Evolutionary conservation across 2,797 vertebrate genomes (phyloP).

Genomic region (Sphenopsis melanotis): DNA sequence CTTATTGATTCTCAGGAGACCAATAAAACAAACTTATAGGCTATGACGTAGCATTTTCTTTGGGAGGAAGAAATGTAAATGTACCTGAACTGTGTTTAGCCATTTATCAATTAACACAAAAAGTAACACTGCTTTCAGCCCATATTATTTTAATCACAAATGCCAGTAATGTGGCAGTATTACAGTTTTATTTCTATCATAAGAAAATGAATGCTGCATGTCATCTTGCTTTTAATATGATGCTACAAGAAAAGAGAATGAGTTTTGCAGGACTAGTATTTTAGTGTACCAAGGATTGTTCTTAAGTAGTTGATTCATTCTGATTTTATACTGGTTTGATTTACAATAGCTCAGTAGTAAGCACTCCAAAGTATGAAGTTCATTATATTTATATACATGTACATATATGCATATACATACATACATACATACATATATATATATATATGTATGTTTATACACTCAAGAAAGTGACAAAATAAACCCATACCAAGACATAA

Average conservation of each 20-base stretch:
- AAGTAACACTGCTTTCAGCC: background rate
- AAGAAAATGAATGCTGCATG: background rate
- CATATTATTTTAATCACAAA: background rate
- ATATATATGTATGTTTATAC: background rate
- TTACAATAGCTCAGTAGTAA: constrained; percentile 48
- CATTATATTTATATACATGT: background rate
- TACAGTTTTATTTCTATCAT: background rate
- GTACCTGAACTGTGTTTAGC: background rate
- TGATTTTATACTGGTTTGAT: constrained; percentile 25
- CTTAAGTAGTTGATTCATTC: constrained; percentile 56
- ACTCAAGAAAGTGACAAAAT: constrained; percentile 33
- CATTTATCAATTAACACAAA: background rate
- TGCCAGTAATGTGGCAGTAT: background rate
- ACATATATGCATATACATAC: background rate
- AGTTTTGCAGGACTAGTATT: background rate
- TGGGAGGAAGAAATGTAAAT: background rate
- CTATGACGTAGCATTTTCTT: background rate
- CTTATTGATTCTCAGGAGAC: background rate
- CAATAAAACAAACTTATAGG: background rate
- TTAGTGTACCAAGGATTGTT: background rate
- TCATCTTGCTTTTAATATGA: background rate
- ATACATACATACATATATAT: background rate
- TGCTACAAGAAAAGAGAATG: background rate
- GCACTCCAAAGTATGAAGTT: background rate
- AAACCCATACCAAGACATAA: constrained; percentile 18